Evolutionary conservation across 2,113 vertebrate genomes (phyloP).

Genomic region (Phasianus colchicus): DNA sequence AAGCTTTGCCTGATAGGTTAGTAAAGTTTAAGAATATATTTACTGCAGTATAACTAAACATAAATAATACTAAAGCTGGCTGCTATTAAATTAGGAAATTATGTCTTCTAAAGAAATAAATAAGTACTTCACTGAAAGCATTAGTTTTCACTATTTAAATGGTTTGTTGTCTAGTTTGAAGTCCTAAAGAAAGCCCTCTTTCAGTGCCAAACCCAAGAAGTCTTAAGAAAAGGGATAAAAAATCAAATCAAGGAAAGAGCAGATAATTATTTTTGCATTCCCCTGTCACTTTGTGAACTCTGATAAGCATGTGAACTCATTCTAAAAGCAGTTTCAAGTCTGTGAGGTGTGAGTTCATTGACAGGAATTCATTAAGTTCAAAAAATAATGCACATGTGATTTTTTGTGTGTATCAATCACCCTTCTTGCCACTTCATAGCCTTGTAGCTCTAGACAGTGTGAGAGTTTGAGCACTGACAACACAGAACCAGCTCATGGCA

Average conservation of each 20-base stretch:
- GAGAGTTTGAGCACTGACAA: background rate
- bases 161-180: background rate
- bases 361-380: constrained; percentile 63
- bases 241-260: constrained; percentile 22
- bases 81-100: background rate
- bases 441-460: background rate
- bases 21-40: background rate
- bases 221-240: background rate
- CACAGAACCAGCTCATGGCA: background rate
- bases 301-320: constrained; percentile 50
- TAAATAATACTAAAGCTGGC: background rate
- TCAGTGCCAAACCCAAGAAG: background rate
- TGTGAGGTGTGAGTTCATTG: constrained; percentile 39
- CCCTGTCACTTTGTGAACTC: constrained; percentile 45
- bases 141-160: background rate
- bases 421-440: accelerated
- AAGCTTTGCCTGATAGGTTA: background rate
- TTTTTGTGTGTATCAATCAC: background rate
- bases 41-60: background rate
- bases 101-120: background rate
- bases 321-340: constrained; percentile 53
- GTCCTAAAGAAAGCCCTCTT: background rate
- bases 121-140: background rate
- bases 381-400: constrained; percentile 37
- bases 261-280: constrained; percentile 35